Percentiles rank a stretch among this genome's conserved stretches.
Evolutionary conservation across 2,888 invertebrate species (phyloP).

Genomic region (Drosophila neonasuta): DNA sequence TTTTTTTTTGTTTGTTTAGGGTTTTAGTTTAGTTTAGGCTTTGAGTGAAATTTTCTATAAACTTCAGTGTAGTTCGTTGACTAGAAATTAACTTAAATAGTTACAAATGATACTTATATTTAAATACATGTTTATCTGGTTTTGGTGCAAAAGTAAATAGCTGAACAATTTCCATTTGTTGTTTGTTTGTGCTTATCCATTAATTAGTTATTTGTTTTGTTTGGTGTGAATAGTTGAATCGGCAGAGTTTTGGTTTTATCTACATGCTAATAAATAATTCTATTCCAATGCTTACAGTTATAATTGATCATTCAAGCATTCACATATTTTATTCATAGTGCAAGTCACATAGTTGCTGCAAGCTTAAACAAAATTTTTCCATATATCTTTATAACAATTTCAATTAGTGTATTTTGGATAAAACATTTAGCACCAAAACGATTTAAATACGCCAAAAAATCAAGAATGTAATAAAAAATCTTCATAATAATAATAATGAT

Average conservation of each 20-base stretch:
- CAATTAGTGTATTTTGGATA: slow-evolving; percentile 2
- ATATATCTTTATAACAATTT: slow-evolving; percentile 24
- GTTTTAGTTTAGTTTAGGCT: slow-evolving; percentile 28
- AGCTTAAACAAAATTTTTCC: slow-evolving; percentile 49
- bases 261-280: slow-evolving; percentile 24
- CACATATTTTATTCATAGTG: slow-evolving; percentile 31
- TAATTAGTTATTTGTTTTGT: slow-evolving; percentile 28
- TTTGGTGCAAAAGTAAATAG: slow-evolving; percentile 58
- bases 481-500: slow-evolving; percentile 5
- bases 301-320: slow-evolving; percentile 18
- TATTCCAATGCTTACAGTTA: slow-evolving; percentile 21
- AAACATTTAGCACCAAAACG: slow-evolving; percentile 61
- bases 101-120: slow-evolving; percentile 53
- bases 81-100: slow-evolving; percentile 76
- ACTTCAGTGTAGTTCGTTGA: slow-evolving; percentile 77
- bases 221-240: slow-evolving; percentile 43
- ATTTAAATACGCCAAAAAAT: slow-evolving; percentile 58
- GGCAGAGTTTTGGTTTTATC: slow-evolving; percentile 54
- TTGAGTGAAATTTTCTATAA: slow-evolving; percentile 44
- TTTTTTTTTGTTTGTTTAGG: background rate
- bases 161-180: slow-evolving; percentile 39
- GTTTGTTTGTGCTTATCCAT: slow-evolving; percentile 43
- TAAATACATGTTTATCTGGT: slow-evolving; percentile 17
- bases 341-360: slow-evolving; percentile 59
- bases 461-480: slow-evolving; percentile 26